Conservation (phyloP, 2,797 vertebrate genomes). For the Perdix hodgsoniae region DNA sequence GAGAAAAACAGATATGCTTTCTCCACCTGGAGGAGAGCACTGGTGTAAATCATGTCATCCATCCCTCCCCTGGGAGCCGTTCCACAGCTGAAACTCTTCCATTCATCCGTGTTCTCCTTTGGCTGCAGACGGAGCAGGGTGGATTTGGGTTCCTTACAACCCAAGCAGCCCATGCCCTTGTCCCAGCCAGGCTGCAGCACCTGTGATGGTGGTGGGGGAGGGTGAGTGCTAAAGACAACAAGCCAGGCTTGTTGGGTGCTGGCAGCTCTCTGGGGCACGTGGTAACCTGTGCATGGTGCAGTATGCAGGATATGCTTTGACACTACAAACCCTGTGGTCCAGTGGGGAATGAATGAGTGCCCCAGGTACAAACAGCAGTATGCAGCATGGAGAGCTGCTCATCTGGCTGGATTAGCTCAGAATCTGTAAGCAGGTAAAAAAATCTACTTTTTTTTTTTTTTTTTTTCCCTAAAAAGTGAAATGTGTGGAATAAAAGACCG, state of each 20-base stretch:
- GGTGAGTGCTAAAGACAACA: background rate
- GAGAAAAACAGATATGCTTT: background rate
- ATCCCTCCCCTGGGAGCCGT: background rate
- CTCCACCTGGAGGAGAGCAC: background rate
- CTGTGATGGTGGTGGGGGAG: background rate
- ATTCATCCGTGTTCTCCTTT: background rate
- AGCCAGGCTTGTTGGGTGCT: background rate
- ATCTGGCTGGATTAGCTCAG: background rate
- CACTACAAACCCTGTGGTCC: background rate
- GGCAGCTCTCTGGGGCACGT: background rate
- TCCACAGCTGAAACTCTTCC: background rate
- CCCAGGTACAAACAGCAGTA: background rate
- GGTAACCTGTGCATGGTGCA: rapidly evolving
- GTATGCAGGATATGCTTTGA: background rate
- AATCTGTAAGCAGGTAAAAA: background rate
- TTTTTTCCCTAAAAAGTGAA: background rate
- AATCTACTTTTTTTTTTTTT: background rate
- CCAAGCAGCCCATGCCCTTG: background rate
- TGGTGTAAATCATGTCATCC: background rate
- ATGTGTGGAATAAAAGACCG: background rate
- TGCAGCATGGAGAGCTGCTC: background rate
- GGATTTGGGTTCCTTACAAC: background rate
- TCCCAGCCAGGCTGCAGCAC: background rate
- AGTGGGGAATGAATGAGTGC: background rate
- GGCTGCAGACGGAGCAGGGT: background rate